Base-by-base conservation (phyloP, 2,888 invertebrate species). In the Nycteola revayana region DNA sequence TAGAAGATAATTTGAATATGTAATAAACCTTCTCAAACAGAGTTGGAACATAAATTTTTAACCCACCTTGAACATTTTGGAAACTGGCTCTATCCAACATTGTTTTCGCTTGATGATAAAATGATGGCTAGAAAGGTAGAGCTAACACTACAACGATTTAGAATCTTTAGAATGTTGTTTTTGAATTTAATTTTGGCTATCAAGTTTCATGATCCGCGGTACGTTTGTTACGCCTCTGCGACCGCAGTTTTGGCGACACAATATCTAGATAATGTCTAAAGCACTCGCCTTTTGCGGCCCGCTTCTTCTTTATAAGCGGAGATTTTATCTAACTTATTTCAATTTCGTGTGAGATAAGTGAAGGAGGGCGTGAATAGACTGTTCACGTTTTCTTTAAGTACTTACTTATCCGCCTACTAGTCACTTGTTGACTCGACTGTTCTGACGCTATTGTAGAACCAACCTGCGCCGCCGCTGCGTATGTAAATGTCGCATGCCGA, bases 401-500 rank as follows among this genome's bases (percentile, higher is more conserved):
- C 24, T 17, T 42, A 34, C 42, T 35, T 32, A 40, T 36, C 41
- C 38, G 44, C 54, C 42, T 9, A 9, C 23, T 11, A 25, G 35
- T 25, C 41, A 36, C 28, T 32, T 43, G 38, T 44, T 36, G 5
- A 14, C 3, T 14, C 5, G 35, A 33, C 8, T 46, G 42, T 39
- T 54, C 48, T 60, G 57, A 52, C 63, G 59, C 53, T 59, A 51
- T 42, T 50, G 60, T 21, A 2, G 4, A 5, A 3, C 4, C n/a
- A 7, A n/a, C 21, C 54, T 63, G 66, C 65, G n/a, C 68, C 63
- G 56, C 61, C 72, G 46, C 32, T 33, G 20, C 23, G 31, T 77
- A 74, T 77, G 75, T 70, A 84, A 88, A 85, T 87, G 84, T 76
- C 85, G 76, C 85, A 70, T 82, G 76, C 86, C 84, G 60, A 74